Conservation (phyloP, 1,140 invertebrate species). For the Rhyzopertha dominica region DNA sequence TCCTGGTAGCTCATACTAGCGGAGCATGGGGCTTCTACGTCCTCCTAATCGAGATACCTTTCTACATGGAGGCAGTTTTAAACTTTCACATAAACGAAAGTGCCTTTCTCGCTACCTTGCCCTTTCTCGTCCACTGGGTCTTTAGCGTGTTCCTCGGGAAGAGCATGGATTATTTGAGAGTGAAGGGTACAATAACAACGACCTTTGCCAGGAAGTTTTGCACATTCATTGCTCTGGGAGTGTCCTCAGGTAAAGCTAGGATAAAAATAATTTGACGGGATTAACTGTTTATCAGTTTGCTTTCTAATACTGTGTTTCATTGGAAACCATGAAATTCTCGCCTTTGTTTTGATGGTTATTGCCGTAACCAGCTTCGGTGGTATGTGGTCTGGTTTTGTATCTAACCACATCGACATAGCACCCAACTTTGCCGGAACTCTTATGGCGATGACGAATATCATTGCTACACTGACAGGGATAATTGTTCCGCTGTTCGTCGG, state of each 20-base stretch:
- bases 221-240: conserved; percentile 52
- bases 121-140: conserved; percentile 72
- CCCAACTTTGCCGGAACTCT: conserved; percentile 83
- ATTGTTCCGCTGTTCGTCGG: conserved; percentile 78
- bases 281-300: too few species aligned
- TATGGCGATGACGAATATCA: conserved; percentile 81
- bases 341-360: conserved; percentile 67
- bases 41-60: conserved; percentile 85
- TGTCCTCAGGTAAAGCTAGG: too few species aligned
- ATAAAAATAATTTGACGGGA: too few species aligned
- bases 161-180: conserved; percentile 56
- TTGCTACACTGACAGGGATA: conserved; percentile 84
- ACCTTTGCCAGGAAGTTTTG: conserved; percentile 51
- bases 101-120: conserved; percentile 62
- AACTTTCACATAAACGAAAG: conserved; percentile 82
- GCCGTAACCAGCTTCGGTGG: conserved; percentile 72
- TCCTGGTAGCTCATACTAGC: conserved; percentile 69
- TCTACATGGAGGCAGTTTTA: conserved; percentile 87
- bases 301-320: conserved; percentile 65
- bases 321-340: conserved; percentile 59
- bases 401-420: conserved; percentile 88
- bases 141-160: conserved; percentile 66
- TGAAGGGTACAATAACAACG: conserved; percentile 57
- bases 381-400: conserved; percentile 84
- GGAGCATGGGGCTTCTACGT: conserved; percentile 95